Evolutionary conservation across 2,113 vertebrate species (phyloP).

Genomic region (Sterna hirundo): DNA sequence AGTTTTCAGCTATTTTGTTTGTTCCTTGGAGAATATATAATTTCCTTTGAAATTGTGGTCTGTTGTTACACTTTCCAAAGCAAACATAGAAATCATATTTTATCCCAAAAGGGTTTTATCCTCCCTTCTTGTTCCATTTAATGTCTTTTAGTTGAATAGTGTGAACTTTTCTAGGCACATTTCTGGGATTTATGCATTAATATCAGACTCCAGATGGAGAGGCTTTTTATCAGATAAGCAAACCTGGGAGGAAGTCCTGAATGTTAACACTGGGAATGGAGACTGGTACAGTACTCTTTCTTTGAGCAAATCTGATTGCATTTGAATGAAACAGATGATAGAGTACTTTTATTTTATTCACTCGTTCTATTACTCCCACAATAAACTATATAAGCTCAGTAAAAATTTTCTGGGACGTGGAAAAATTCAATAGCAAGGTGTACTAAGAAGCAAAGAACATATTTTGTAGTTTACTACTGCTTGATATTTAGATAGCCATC

Average conservation of each 20-base stretch:
- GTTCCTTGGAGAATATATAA: neutral
- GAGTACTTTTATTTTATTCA: slow-evolving; percentile 65
- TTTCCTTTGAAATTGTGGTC: neutral
- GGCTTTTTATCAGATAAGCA: slow-evolving; percentile 59
- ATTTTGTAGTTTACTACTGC: neutral
- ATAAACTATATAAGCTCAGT: slow-evolving; percentile 37
- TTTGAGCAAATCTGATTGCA: slow-evolving; percentile 54
- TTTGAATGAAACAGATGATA: slow-evolving; percentile 62
- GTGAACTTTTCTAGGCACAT: slow-evolving; percentile 49
- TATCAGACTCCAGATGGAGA: slow-evolving; percentile 43
- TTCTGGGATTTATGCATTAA: slow-evolving; percentile 68
- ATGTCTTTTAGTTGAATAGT: slow-evolving; percentile 48
- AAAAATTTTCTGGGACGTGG: slow-evolving; percentile 20
- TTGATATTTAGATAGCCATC: slow-evolving; percentile 13
- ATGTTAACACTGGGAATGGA: slow-evolving; percentile 46
- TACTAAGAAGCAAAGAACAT: neutral
- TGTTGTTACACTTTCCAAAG: slow-evolving; percentile 10
- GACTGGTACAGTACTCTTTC: slow-evolving; percentile 3
- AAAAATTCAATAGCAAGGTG: slow-evolving; percentile 39
- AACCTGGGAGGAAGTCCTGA: slow-evolving; percentile 47
- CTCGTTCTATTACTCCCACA: slow-evolving; percentile 55
- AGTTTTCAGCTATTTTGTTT: neutral
- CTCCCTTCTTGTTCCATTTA: slow-evolving; percentile 33
- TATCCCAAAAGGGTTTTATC: slow-evolving; percentile 26
- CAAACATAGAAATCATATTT: slow-evolving; percentile 30